Conservation (phyloP, 1,140 invertebrate genomes). For the Apis cerana region DNA sequence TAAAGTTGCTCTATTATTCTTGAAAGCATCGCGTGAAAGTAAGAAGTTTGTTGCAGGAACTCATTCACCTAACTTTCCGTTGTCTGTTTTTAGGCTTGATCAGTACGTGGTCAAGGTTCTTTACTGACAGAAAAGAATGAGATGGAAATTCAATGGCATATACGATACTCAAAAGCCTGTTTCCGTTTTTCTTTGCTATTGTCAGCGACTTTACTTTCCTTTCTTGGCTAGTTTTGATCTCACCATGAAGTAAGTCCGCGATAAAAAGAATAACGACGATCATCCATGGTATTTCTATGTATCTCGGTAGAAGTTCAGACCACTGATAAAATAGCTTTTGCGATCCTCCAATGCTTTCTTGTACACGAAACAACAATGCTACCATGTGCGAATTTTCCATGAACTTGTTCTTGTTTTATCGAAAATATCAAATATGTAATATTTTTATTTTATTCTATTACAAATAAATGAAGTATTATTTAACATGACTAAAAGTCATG, state of each 20-base stretch:
- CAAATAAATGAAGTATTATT: too few species aligned
- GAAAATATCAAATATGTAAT: too few species aligned
- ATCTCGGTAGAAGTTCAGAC: slow-evolving; percentile 48
- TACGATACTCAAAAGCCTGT: background rate
- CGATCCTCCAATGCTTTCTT: slow-evolving; percentile 18
- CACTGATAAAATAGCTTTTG: slow-evolving; percentile 49
- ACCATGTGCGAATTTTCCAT: slow-evolving; percentile 12
- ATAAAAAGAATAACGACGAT: slow-evolving; percentile 61
- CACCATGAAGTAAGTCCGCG: slow-evolving; percentile 1
- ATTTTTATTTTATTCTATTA: too few species aligned
- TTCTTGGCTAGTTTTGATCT: slow-evolving; percentile 34
- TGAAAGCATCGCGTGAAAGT: background rate
- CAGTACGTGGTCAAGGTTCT: slow-evolving; percentile 21
- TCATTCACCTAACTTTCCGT: background rate
- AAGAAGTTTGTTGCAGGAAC: background rate
- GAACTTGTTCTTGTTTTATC: too few species aligned
- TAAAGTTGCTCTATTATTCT: background rate
- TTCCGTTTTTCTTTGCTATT: slow-evolving; percentile 6
- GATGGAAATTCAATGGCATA: slow-evolving; percentile 49
- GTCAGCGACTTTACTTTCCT: slow-evolving; percentile 12
- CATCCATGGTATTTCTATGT: slow-evolving; percentile 51
- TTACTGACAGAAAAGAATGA: background rate
- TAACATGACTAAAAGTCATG: too few species aligned
- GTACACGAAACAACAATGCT: slow-evolving; percentile 23
- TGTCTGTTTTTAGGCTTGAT: background rate